Evolutionary conservation across 2,888 invertebrate species (phyloP), one percentile per base, ranked within the genome.

Genomic region (Acanthosoma haemorrhoidale): DNA sequence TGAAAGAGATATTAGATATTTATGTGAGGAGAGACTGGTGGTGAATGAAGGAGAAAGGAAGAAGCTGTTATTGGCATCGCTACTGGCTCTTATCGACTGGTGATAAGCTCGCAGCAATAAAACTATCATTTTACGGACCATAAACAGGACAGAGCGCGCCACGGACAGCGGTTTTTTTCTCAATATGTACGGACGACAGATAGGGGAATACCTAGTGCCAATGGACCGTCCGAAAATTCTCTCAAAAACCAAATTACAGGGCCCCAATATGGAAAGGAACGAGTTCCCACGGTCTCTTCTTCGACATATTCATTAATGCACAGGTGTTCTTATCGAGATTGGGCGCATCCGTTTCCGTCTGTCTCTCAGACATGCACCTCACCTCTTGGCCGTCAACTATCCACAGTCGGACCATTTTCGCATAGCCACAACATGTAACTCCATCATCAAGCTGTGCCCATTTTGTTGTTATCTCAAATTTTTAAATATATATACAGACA

Each of bases 251-350:
- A 5, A 11, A 11, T 43, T 11, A 21, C 9, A 51, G 25, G n/a
- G n/a, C n/a, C n/a, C n/a, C n/a, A 51, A 51, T 51, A 51, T 51
- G 51, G n/a, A 51, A 6, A 38, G 41, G 41, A 41, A 16, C 15
- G 5, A 39, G 51, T 51, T 51, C 51, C 51, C 51, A 51, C 51
- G 51, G n/a, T 2, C n/a, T n/a, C n/a, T n/a, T n/a, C n/a, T n/a
- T n/a, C n/a, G 13, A n/a, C n/a, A 51, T 51, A 51, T 51, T 51
- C 51, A 51, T 51, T 51, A 51, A 51, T 51, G 51, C 51, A 51
- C 51, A 51, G 51, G 51, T 51, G 51, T 51, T 51, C 51, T 51
- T 51, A 51, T 51, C 51, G 21, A 51, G 51, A 51, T 51, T 51
- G 51, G 21, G 21, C 51, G 51, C 51, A 25, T 51, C 51, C 51